Conservation (phyloP, 2,797 vertebrate genomes). For the Cynodonichthys magdalenae region DNA sequence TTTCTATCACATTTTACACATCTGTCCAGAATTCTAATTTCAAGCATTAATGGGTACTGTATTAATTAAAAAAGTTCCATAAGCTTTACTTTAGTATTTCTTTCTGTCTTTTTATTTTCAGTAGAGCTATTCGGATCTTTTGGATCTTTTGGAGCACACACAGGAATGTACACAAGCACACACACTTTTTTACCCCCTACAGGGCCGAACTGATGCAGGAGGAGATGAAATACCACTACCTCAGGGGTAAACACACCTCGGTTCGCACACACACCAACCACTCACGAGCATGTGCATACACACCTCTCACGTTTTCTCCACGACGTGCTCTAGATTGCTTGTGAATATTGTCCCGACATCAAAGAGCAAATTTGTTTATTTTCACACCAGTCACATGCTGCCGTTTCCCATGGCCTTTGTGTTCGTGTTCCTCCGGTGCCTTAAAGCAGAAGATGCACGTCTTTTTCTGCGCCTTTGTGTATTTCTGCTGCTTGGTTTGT, state of each 20-base stretch:
- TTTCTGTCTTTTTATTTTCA: conserved; percentile 43
- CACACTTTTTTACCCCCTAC: conserved; percentile 57
- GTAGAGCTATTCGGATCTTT: conserved; percentile 60
- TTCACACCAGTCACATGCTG: conserved; percentile 61
- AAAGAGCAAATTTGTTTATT: conserved; percentile 65
- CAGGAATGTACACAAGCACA: conserved; percentile 26
- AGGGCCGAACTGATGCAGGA: conserved; percentile 74
- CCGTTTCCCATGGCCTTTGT: conserved; percentile 46
- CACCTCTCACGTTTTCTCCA: conserved; percentile 18
- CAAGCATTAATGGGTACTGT: not conserved
- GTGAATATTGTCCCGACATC: conserved; percentile 60
- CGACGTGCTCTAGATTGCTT: conserved; percentile 26
- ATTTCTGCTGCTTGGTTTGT: conserved; percentile 16
- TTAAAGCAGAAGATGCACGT: conserved; percentile 19
- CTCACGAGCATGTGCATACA: conserved; percentile 31
- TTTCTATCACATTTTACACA: not conserved
- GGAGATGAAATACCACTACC: conserved; percentile 77
- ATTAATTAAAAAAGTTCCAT: not conserved
- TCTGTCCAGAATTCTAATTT: not conserved
- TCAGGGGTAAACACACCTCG: conserved; percentile 79
- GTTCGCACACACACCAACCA: conserved; percentile 53
- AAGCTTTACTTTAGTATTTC: conserved; percentile 37
- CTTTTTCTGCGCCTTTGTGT: conserved; percentile 4
- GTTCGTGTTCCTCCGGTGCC: conserved; percentile 9
- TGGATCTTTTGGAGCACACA: conserved; percentile 4